These are phyloP conservation scores for Clunio marinus DNA, from an alignment of 2,888 invertebrate species.

Conservation along the genomic window DNA sequence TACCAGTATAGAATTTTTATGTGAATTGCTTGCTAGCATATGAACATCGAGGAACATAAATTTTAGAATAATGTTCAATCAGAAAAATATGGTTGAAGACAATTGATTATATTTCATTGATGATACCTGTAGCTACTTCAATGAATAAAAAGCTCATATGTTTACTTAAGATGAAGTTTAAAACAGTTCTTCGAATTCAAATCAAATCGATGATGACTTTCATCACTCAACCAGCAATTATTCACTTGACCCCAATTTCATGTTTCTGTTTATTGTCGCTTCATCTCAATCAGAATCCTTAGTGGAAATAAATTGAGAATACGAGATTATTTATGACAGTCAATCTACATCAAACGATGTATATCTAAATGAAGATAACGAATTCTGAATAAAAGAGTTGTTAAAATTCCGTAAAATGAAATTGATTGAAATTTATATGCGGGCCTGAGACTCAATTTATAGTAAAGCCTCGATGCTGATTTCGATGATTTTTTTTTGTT, in stretches of 20 bases:
- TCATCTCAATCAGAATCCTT: conserved; percentile 27
- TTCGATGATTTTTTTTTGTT: not conserved
- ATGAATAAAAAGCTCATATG: too few relatives aligned
- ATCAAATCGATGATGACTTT: too few relatives aligned
- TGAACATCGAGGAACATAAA: not conserved
- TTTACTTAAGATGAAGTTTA: too few relatives aligned
- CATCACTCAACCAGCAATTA: not conserved
- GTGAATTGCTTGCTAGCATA: not conserved
- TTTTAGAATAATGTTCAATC: not conserved
- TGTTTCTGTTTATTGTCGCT: conserved; percentile 14
- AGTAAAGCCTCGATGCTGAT: not conserved
- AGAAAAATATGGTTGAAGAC: not conserved
- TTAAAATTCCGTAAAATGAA: conserved; percentile 20
- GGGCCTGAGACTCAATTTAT: not conserved
- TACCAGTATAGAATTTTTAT: not conserved
- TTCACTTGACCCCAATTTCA: not conserved
- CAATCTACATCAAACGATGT: not conserved
- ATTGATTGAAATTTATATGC: conserved; percentile 4
- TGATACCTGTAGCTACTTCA: not conserved
- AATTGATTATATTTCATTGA: too few relatives aligned
- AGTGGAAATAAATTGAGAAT: not conserved
- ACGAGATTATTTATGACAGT: conserved; percentile 32
- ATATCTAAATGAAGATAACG: not conserved
- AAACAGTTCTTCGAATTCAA: too few relatives aligned
- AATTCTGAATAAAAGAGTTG: conserved; percentile 27